phyloP scores from a whole-genome alignment of 2,797 vertebrate species.

The Thripadectes ignobilis region DNA sequence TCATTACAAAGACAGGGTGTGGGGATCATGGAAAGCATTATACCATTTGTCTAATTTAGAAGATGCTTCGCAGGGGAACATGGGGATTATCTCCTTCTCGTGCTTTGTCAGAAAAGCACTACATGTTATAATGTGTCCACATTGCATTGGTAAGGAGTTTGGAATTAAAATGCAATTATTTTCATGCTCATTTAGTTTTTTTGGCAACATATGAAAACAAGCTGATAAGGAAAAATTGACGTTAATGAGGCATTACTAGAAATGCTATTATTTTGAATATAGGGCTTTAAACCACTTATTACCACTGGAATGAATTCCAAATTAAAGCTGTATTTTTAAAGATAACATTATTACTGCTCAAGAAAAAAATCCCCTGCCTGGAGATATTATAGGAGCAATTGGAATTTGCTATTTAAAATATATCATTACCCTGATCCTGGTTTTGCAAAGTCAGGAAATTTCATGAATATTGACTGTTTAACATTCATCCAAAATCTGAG shows the following conservation, averaged over 20 bases:
- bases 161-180: background rate
- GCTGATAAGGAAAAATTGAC: background rate
- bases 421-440: background rate
- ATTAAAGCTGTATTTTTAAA: background rate
- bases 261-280: constrained; percentile 13
- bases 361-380: background rate
- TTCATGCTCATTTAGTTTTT: background rate
- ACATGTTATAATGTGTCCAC: background rate
- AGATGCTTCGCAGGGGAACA: background rate
- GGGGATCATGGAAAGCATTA: background rate
- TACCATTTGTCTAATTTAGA: background rate
- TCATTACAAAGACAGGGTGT: background rate
- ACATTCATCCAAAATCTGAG: background rate
- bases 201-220: constrained; percentile 15
- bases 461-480: background rate
- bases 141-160: background rate
- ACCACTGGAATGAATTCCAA: background rate
- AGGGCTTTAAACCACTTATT: background rate
- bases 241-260: constrained; percentile 6
- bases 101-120: background rate
- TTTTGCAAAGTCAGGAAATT: background rate
- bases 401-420: background rate
- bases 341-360: background rate
- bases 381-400: background rate
- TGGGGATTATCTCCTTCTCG: background rate